These are phyloP conservation scores for Ophioninae sp. DNA, from an alignment of 2,888 invertebrate genomes.

Conservation along the genomic window DNA sequence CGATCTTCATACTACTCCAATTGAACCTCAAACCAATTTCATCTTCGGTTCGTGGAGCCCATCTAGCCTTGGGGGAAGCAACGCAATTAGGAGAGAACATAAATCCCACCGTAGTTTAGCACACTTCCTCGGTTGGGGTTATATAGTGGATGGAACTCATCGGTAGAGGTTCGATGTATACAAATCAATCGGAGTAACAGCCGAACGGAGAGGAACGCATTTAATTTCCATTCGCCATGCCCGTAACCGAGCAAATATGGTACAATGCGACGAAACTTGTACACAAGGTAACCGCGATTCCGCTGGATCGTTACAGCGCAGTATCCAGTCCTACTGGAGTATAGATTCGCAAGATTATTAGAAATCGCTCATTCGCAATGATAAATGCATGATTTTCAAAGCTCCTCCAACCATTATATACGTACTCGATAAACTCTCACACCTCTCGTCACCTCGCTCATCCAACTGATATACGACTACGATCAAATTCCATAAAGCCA, in stretches of 20 bases:
- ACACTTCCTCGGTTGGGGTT: conserved; percentile 73
- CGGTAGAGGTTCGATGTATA: conserved; percentile 76
- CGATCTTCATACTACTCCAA: conserved; percentile 14
- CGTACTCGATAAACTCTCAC: not conserved
- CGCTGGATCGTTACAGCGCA: conserved; percentile 11
- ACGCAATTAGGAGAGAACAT: conserved; percentile 80
- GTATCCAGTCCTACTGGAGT: not conserved
- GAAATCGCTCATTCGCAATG: conserved; percentile 15
- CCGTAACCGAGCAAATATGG: conserved; percentile 64
- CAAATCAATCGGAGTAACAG: conserved; percentile 80
- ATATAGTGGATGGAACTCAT: conserved; percentile 56
- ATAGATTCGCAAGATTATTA: not conserved
- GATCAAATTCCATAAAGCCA: conserved; percentile 22
- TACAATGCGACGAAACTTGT: conserved; percentile 53
- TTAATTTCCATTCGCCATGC: conserved; percentile 79
- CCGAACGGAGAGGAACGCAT: conserved; percentile 74
- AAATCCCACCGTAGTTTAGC: conserved; percentile 78
- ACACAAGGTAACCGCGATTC: conserved; percentile 41
- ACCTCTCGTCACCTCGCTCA: conserved; percentile 15
- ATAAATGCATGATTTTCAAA: conserved; percentile 45
- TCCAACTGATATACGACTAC: conserved; percentile 22
- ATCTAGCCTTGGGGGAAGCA: conserved; percentile 67
- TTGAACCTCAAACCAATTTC: conserved; percentile 57
- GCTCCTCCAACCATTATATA: conserved; percentile 15
- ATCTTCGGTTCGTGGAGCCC: conserved; percentile 34